These are phyloP conservation scores for Blennius ocellaris DNA, from an alignment of 2,113 vertebrate genomes.

Conservation along the genomic window DNA sequence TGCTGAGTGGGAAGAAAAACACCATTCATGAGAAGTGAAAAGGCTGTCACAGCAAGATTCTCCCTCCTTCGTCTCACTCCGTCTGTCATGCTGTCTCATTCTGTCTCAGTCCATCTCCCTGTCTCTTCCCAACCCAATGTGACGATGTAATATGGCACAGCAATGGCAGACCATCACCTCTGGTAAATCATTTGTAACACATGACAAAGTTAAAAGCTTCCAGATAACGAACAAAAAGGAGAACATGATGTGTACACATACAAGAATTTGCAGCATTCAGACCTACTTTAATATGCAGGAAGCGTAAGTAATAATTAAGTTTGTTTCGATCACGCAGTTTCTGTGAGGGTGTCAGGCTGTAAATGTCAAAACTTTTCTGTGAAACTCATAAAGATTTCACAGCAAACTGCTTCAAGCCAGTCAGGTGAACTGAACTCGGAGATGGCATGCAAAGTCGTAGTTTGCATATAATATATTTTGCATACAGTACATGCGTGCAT, in stretches of 20 bases:
- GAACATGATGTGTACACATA: slow-evolving; percentile 7
- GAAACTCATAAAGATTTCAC: slow-evolving; percentile 60
- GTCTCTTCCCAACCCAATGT: slow-evolving; percentile 29
- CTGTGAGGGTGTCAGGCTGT: slow-evolving; percentile 16
- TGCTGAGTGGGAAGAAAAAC: slow-evolving; percentile 56
- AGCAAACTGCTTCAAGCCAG: slow-evolving; percentile 32
- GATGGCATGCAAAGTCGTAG: slow-evolving; percentile 2
- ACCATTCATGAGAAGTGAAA: slow-evolving; percentile 72
- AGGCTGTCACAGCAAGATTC: slow-evolving; percentile 71
- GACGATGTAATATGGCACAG: slow-evolving; percentile 31
- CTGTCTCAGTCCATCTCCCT: slow-evolving; percentile 42
- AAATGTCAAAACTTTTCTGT: slow-evolving; percentile 57
- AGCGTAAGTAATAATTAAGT: slow-evolving; percentile 52
- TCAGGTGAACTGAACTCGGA: slow-evolving; percentile 10
- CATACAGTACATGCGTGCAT: neutral
- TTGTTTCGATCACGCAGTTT: slow-evolving; percentile 19
- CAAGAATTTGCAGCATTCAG: slow-evolving; percentile 33
- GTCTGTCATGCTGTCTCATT: slow-evolving; percentile 50
- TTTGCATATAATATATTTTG: neutral
- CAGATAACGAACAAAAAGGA: neutral
- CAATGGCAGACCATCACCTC: neutral
- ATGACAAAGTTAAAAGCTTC: neutral
- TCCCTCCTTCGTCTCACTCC: slow-evolving; percentile 29
- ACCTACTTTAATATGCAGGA: slow-evolving; percentile 34
- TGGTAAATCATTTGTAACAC: neutral